Conservation (phyloP, 1,140 invertebrate genomes). For the Heliothis subflexa region DNA sequence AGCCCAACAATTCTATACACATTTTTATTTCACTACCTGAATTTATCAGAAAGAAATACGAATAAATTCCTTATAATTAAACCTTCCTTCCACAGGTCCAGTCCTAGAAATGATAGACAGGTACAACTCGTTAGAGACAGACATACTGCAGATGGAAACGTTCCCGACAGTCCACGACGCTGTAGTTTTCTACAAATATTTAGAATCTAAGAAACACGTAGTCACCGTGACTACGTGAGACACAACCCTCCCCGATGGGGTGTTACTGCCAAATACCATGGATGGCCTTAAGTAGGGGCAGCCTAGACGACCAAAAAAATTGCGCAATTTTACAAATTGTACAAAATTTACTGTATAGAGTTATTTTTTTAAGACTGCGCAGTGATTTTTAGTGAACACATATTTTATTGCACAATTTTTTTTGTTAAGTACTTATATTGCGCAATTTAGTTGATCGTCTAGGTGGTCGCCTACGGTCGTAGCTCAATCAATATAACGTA, state of each 20-base stretch:
- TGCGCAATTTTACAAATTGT: too few species aligned
- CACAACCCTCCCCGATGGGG: neutral
- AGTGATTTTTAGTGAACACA: too few species aligned
- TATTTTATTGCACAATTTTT: too few species aligned
- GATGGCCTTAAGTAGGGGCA: neutral
- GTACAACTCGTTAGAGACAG: slow-evolving; percentile 87
- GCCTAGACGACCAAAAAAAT: too few species aligned
- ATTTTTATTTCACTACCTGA: too few species aligned
- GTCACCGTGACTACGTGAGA: slow-evolving; percentile 65
- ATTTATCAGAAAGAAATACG: too few species aligned
- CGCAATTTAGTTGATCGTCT: too few species aligned
- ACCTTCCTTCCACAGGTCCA: slow-evolving; percentile 80
- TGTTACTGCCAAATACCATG: neutral
- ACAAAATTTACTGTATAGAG: too few species aligned
- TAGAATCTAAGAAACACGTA: slow-evolving; percentile 62
- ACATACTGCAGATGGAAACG: slow-evolving; percentile 85
- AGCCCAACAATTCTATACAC: neutral
- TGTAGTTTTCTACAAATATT: slow-evolving; percentile 87
- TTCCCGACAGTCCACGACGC: slow-evolving; percentile 92
- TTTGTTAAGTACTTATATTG: too few species aligned
- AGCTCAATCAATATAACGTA: slow-evolving; percentile 8
- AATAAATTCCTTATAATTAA: neutral
- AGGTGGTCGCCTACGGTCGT: neutral
- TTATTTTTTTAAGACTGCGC: too few species aligned
- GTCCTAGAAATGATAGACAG: slow-evolving; percentile 89